phyloP scores from a whole-genome alignment of 2,797 vertebrate species.

The Cichlasoma orientale region DNA sequence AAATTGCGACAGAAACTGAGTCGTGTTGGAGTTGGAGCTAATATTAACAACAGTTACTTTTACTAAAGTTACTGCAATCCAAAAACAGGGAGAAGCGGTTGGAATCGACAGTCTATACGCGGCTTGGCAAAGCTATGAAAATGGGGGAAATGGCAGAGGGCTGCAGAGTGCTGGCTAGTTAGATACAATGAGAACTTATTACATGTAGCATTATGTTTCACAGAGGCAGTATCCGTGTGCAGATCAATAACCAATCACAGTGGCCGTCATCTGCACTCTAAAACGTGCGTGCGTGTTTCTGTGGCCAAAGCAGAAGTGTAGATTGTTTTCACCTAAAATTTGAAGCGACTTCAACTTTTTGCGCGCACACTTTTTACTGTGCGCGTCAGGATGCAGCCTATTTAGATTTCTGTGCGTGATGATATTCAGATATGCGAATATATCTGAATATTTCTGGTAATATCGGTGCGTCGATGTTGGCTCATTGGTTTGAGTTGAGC shows the following conservation, averaged over 20 bases:
- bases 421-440: neutral
- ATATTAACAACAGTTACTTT: neutral
- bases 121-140: neutral
- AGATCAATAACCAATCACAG: neutral
- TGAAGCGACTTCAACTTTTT: too few relatives aligned
- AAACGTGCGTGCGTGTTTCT: too few relatives aligned
- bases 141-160: neutral
- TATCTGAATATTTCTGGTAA: neutral
- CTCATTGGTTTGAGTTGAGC: neutral
- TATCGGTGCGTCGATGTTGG: neutral
- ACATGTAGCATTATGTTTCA: neutral
- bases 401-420: neutral
- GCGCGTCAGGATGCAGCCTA: neutral
- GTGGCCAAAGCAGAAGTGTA: too few relatives aligned
- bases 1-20: neutral
- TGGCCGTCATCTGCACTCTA: neutral
- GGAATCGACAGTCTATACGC: neutral
- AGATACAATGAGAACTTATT: neutral
- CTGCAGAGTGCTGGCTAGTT: neutral
- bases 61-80: neutral
- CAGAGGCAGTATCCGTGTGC: neutral
- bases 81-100: neutral
- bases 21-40: neutral
- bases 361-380: too few relatives aligned
- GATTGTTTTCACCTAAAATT: too few relatives aligned